Conservation (phyloP, 2,797 vertebrate genomes). For the Manis pentadactyla region DNA sequence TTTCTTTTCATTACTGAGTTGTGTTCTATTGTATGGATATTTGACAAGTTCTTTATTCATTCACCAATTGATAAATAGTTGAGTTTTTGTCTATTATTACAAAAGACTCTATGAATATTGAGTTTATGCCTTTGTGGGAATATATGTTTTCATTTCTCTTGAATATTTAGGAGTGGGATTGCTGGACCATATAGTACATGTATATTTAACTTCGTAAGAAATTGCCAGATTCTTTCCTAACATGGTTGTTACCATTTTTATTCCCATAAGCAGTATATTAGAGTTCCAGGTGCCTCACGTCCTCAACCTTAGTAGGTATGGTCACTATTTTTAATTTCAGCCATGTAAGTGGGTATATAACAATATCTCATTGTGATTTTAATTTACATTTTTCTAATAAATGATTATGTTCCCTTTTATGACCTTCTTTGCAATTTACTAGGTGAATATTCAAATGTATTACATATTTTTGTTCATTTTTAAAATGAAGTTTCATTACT, state of each 20-base stretch:
- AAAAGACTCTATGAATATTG: constrained; percentile 15
- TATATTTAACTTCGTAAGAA: constrained; percentile 10
- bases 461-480: background rate
- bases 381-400: background rate
- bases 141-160: background rate
- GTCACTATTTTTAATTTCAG: background rate
- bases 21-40: background rate
- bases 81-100: background rate
- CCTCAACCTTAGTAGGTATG: background rate
- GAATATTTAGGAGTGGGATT: background rate
- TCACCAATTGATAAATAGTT: background rate
- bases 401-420: background rate
- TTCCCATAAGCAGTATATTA: background rate
- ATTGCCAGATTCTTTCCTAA: background rate
- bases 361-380: background rate
- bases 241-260: background rate
- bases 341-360: background rate
- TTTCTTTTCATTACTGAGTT: background rate
- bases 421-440: background rate
- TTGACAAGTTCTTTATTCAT: background rate
- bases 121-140: background rate
- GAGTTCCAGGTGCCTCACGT: background rate
- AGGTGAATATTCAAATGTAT: background rate
- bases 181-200: background rate
- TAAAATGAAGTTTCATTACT: background rate